Conservation (phyloP, 2,113 vertebrate genomes). For the Dipodomys merriami region DNA sequence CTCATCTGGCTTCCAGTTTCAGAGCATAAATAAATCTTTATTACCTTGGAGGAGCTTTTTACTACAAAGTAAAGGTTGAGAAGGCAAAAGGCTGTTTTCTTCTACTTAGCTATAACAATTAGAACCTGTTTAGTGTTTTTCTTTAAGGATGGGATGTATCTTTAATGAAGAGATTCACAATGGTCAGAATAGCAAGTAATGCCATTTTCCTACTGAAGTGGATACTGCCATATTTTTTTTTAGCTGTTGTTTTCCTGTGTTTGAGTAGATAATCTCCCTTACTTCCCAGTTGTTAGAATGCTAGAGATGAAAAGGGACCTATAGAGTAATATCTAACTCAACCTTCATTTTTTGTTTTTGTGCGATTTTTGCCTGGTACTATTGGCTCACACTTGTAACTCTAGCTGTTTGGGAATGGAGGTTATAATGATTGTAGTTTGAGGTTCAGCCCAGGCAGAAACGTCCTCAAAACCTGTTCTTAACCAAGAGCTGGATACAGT, state of each 20-base stretch:
- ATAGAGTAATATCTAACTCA: constrained; percentile 23
- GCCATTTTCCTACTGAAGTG: constrained; percentile 28
- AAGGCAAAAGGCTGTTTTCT: constrained; percentile 24
- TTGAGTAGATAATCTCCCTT: constrained; percentile 39
- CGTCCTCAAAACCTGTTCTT: too few relatives aligned
- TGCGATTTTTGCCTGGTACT: too few relatives aligned
- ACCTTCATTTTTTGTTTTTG: not conserved
- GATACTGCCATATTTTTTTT: not conserved
- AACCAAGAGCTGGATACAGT: too few relatives aligned
- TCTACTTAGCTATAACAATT: not conserved
- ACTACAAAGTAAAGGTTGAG: not conserved
- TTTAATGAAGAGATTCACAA: not conserved
- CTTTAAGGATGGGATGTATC: constrained; percentile 5
- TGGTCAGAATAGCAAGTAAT: constrained; percentile 10
- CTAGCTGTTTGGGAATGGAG: too few relatives aligned
- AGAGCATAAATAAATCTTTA: constrained; percentile 38
- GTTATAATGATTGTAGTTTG: too few relatives aligned
- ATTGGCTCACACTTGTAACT: too few relatives aligned
- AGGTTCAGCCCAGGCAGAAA: too few relatives aligned
- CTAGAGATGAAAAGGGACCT: constrained; percentile 2
- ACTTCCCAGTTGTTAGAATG: not conserved
- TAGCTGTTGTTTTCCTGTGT: not conserved
- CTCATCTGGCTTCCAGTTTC: not conserved
- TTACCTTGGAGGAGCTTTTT: constrained; percentile 29
- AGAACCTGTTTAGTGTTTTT: constrained; percentile 43